Evolutionary conservation across 2,888 invertebrate species (phyloP).

Genomic region (Pheosia gnoma): DNA sequence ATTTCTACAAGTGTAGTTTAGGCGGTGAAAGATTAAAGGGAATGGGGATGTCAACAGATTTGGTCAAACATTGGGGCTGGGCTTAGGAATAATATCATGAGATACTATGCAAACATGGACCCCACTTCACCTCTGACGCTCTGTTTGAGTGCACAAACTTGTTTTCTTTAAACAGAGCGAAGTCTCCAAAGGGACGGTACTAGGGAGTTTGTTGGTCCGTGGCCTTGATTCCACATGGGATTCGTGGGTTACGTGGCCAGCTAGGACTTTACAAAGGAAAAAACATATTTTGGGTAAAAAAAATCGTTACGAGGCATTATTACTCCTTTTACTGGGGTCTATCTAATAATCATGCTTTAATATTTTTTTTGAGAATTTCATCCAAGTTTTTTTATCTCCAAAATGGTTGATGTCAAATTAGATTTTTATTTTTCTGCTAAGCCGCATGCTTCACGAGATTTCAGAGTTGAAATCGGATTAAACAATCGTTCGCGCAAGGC

Average conservation of each 20-base stretch:
- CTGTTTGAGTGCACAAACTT: conserved; percentile 74
- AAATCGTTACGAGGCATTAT: no score
- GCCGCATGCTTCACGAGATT: no score
- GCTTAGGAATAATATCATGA: conserved; percentile 82
- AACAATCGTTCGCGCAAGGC: conserved; percentile 9
- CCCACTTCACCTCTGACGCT: conserved; percentile 73
- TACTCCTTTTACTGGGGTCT: no score
- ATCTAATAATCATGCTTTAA: no score
- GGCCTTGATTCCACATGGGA: conserved; percentile 41
- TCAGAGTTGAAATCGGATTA: no score
- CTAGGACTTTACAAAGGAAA: no score
- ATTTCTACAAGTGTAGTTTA: conserved; percentile 58
- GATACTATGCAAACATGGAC: conserved; percentile 74
- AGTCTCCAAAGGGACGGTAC: conserved; percentile 48
- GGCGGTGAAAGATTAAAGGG: conserved; percentile 77
- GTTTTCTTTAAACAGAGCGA: conserved; percentile 78
- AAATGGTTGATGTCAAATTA: no score
- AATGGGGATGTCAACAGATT: conserved; percentile 73
- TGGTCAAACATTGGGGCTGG: conserved; percentile 74
- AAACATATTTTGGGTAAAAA: no score
- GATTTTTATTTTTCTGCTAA: no score
- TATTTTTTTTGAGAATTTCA: no score
- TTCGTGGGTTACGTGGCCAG: conserved; percentile 17
- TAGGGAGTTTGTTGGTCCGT: conserved; percentile 44
- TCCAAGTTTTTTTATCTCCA: no score